Percentiles rank a stretch among this genome's conserved stretches.
Conservation (phyloP, 2,888 invertebrate genomes). For the Nemotelus pantherinus region DNA sequence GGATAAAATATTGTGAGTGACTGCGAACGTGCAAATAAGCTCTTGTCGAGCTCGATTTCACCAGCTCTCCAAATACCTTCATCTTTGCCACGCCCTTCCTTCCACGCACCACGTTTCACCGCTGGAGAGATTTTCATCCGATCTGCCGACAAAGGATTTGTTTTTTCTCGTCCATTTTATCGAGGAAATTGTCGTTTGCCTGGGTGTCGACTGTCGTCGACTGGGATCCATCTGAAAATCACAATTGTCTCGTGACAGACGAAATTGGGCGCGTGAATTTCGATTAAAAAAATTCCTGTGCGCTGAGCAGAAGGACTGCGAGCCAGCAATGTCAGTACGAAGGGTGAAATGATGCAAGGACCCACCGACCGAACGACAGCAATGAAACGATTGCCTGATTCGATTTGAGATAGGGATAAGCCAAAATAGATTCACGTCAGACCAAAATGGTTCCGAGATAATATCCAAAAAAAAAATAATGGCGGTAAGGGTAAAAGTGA, state of each 20-base stretch:
- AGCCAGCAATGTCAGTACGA: background rate
- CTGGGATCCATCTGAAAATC: background rate
- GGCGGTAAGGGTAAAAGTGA: background rate
- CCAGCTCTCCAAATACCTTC: background rate
- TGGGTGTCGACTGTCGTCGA: background rate
- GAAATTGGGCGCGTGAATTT: conserved; percentile 47
- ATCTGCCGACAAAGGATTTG: background rate
- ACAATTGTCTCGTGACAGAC: conserved; percentile 13
- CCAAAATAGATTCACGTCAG: background rate
- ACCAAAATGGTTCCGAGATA: background rate
- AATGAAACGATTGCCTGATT: background rate
- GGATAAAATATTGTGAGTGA: background rate
- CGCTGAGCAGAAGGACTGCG: conserved; percentile 14
- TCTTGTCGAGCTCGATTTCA: background rate
- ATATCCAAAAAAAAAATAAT: too few relatives aligned
- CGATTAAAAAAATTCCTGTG: conserved; percentile 49
- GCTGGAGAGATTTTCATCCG: background rate
- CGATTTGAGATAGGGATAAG: background rate
- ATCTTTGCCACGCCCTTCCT: background rate
- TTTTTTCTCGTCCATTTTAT: background rate
- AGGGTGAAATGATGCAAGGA: conserved; percentile 4
- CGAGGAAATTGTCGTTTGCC: background rate
- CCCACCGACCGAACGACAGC: background rate
- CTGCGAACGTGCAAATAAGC: conserved; percentile 1
- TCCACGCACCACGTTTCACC: background rate